These are phyloP conservation scores for Cephus runcator DNA, from an alignment of 2,888 invertebrate species.

Conservation along the genomic window DNA sequence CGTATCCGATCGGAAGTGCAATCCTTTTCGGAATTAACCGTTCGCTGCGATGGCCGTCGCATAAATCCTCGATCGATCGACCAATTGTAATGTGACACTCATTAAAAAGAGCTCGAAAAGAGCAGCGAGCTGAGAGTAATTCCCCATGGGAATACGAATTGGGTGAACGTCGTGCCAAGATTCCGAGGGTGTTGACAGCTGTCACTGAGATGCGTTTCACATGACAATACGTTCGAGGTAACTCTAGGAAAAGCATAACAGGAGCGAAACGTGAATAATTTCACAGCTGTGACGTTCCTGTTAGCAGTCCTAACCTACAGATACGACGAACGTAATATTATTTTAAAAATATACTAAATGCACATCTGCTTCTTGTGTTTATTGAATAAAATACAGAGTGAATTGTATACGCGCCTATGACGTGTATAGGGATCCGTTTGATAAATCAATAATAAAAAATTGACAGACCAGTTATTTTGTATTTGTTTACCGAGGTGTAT, in stretches of 20 bases:
- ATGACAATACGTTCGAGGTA: neutral
- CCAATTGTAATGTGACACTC: neutral
- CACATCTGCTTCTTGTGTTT: neutral
- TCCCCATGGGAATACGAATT: neutral
- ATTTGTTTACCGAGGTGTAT: rapidly evolving
- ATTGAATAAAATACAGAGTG: neutral
- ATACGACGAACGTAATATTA: neutral
- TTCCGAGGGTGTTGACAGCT: neutral
- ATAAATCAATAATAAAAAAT: neutral
- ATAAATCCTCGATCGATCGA: neutral
- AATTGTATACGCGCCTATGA: neutral
- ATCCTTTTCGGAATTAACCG: neutral
- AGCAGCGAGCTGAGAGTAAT: neutral
- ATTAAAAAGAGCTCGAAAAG: neutral
- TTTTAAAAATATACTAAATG: neutral
- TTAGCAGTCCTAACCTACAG: neutral
- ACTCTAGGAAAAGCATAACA: neutral
- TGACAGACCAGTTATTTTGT: neutral
- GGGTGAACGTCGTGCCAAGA: neutral
- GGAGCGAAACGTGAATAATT: neutral
- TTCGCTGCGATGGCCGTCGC: neutral
- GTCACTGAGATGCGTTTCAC: neutral
- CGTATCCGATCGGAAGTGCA: neutral
- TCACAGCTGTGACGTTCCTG: neutral
- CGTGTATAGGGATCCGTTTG: neutral